These are phyloP conservation scores for Polyommatus iphigenia DNA, from an alignment of 2,888 invertebrate genomes.

Conservation along the genomic window DNA sequence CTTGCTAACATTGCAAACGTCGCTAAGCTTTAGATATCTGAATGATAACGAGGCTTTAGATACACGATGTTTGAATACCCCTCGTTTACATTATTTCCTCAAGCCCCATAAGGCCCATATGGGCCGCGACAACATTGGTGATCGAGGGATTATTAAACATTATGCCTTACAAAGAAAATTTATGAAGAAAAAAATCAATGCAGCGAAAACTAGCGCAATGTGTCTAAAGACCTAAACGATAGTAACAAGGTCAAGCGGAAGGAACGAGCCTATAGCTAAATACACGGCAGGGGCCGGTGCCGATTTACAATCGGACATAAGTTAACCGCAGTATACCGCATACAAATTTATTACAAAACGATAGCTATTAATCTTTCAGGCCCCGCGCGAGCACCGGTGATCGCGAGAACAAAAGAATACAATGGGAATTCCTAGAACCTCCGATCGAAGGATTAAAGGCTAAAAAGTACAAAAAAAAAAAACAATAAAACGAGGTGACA, in stretches of 20 bases:
- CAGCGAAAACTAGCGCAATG: slow-evolving; percentile 33
- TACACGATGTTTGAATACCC: slow-evolving; percentile 5
- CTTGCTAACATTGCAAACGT: slow-evolving; percentile 8
- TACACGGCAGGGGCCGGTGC: slow-evolving; percentile 47
- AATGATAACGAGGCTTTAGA: slow-evolving; percentile 17
- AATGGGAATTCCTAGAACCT: too few species aligned
- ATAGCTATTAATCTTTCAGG: too few species aligned
- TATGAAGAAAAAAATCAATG: slow-evolving; percentile 44
- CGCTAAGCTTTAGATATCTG: slow-evolving; percentile 35
- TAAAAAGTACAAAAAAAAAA: background rate
- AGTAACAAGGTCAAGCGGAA: slow-evolving; percentile 68
- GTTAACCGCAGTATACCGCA: slow-evolving; percentile 29
- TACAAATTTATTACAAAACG: slow-evolving; percentile 28
- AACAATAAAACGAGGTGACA: background rate
- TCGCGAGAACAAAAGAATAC: too few species aligned
- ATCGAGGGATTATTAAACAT: too few species aligned
- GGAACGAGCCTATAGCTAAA: slow-evolving; percentile 66
- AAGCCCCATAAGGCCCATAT: too few species aligned
- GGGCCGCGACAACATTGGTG: too few species aligned
- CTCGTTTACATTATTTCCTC: background rate
- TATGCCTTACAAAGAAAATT: background rate
- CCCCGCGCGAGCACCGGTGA: too few species aligned
- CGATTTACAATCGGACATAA: slow-evolving; percentile 18
- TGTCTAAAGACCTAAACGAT: background rate
- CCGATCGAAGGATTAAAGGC: too few species aligned